Evolutionary conservation across 2,888 invertebrate genomes (phyloP), one percentile per base, ranked within the genome.

Genomic region (Hydropsyche betteni): DNA sequence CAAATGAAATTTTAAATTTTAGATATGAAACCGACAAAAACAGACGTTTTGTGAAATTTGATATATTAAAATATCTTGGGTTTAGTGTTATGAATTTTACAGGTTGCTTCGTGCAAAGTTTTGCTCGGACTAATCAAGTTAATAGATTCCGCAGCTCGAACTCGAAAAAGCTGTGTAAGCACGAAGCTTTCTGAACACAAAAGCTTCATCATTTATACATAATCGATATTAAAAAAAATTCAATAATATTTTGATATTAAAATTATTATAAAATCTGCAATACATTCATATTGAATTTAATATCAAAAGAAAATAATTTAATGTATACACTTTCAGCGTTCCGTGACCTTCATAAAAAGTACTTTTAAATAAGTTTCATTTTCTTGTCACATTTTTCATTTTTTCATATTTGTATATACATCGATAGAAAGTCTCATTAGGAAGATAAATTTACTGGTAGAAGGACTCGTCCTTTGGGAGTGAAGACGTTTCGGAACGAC

Each of bases 351-450:
- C 24, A 24, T 24, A 24, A 24, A 24, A 24, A 24, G 24, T 24
- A 24, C 24, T 24, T 24, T 24, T 24, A 24, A 1, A 24, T 24
- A 24, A 24, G 24, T 24, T 24, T 24, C 24, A 24, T 24, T 24
- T 24, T 24, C 24, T 24, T 24, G 24, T 24, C 24, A 61, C 2
- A 61, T 61, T 4, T 61, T 61, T 16, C 61, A 33, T 10, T 16
- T 33, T 16, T 24, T n/a, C 53, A 53, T 14, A 7, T 61, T 61
- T 5, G 61, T 24, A 61, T 6, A 14, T 61, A 10, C 33, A 24
- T 61, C 64, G 64, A 36, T 36, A 10, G 64, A 10, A 64, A 33
- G 64, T 33, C 34, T 64, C 64, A 64, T 64, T 64, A 64, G 36
- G 64, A 36, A 64, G 64, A 64, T 64, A 64, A 34, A 34, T 64